Evolutionary conservation across 2,113 vertebrate species (phyloP), one percentile per base, ranked within the genome.

Genomic region (Saguinus imperator): DNA sequence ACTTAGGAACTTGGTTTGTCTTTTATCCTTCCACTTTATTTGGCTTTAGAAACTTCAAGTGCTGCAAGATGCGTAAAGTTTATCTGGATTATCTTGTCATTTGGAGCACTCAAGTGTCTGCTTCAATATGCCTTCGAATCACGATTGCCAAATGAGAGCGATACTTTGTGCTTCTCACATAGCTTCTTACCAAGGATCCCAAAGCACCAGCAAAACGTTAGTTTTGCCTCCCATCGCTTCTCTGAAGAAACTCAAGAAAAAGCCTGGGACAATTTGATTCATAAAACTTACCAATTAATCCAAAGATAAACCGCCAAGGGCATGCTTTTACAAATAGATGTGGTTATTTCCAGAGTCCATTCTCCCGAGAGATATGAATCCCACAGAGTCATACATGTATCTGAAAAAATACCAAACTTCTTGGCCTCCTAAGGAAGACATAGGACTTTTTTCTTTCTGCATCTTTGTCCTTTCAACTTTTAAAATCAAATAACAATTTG

Each of bases 21-120:
- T 97, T 97, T 95, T 93, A 95, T 97, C 84, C 81, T 96, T 92
- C 86, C 76, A 90, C 89, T 95, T 80, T 94, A 73, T 87, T 97
- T 97, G 97, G 97, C 96, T 96, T 96, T 87, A 75, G 81, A 97
- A 97, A 96, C 75, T 95, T 97, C 96, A 89, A 95, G 97, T 97
- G 96, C 96, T 97, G 94, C 90, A 97, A 97, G 96, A 97, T 85
- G 70, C 52, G 8, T 96, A 89, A 96, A 96, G 85, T 97, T 97
- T 97, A 97, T 97, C 97, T 97, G 96, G 94, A 98, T 97, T 96
- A 84, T 97, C 96, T 95, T 89, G 64, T 95, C 90, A 83, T 97
- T 97, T 95, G 96, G 95, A 97, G 96, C 76, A 92, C 68, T 92
- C 92, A 75, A 73, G 37, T 90, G 84, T 95, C 95, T 95, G 96